These are phyloP conservation scores for Acrossocheilus fasciatus DNA, from an alignment of 2,797 vertebrate species.

Conservation along the genomic window DNA sequence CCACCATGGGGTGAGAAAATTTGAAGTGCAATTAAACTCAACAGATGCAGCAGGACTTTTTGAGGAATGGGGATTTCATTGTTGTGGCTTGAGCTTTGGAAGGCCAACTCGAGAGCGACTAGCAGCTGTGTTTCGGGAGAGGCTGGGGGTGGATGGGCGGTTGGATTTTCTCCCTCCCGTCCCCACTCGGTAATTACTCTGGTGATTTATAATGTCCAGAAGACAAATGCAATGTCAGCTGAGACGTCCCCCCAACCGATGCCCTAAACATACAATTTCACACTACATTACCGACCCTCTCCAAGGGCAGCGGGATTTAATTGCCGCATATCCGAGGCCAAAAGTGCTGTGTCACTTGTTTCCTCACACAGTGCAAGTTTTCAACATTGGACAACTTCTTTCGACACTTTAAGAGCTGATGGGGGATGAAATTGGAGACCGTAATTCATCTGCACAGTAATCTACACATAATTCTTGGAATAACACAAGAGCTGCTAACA, in stretches of 20 bases:
- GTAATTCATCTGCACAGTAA: slow-evolving; percentile 40
- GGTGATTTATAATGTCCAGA: slow-evolving; percentile 67
- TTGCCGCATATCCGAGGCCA: slow-evolving; percentile 58
- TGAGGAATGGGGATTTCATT: slow-evolving; percentile 58
- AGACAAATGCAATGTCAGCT: slow-evolving; percentile 65
- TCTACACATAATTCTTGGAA: slow-evolving; percentile 44
- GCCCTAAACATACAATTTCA: slow-evolving; percentile 64
- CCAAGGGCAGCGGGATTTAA: slow-evolving; percentile 54
- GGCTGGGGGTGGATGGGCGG: slow-evolving; percentile 47
- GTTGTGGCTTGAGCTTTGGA: slow-evolving; percentile 51
- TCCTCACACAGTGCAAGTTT: slow-evolving; percentile 46
- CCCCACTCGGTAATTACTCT: slow-evolving; percentile 62
- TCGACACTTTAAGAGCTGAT: slow-evolving; percentile 52
- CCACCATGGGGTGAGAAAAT: slow-evolving; percentile 47
- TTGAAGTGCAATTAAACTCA: slow-evolving; percentile 61
- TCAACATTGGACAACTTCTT: slow-evolving; percentile 42
- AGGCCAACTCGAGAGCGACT: slow-evolving; percentile 47
- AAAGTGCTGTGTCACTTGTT: slow-evolving; percentile 59
- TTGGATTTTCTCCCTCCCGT: slow-evolving; percentile 35
- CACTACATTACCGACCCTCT: slow-evolving; percentile 61
- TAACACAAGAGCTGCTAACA: slow-evolving; percentile 38
- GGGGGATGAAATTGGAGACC: slow-evolving; percentile 41
- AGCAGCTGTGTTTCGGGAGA: slow-evolving; percentile 60
- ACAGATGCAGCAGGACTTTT: slow-evolving; percentile 64
- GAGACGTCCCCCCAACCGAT: slow-evolving; percentile 47